phyloP scores from a whole-genome alignment of 2,113 vertebrate species.

The Regulus satrapa region DNA sequence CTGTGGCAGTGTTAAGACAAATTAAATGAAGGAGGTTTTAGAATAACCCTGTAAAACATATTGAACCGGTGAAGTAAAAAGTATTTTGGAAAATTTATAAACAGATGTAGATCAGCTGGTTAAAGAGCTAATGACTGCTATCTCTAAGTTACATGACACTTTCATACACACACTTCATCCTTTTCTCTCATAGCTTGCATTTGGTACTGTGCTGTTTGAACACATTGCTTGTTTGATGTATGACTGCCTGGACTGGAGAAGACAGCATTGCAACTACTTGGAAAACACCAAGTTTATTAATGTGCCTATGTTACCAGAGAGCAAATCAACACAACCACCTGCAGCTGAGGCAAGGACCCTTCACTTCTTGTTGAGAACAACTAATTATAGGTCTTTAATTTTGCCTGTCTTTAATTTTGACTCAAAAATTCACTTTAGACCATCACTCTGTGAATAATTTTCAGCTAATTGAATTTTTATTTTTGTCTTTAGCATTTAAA shows the following conservation, averaged over 20 bases:
- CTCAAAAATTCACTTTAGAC: not conserved
- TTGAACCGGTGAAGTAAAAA: not conserved
- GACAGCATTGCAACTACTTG: conserved; percentile 83
- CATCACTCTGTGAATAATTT: not conserved
- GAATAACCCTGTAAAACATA: not conserved
- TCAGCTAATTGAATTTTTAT: not conserved
- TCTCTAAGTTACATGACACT: not conserved
- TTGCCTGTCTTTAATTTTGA: not conserved
- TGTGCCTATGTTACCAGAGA: conserved; percentile 63
- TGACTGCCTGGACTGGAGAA: conserved; percentile 82
- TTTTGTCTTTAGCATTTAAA: not conserved
- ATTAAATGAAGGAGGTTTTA: not conserved
- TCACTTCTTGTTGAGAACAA: not conserved
- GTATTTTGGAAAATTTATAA: not conserved
- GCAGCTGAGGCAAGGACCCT: conserved; percentile 46
- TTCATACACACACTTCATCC: not conserved
- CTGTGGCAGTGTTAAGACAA: not conserved
- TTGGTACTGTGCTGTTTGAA: conserved; percentile 82
- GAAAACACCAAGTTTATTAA: conserved; percentile 73
- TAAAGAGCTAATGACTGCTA: not conserved
- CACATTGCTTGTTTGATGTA: conserved; percentile 85
- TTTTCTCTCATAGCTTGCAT: conserved; percentile 68
- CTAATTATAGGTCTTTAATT: not conserved
- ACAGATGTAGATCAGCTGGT: not conserved
- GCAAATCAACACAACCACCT: not conserved